Conservation (phyloP, 2,888 invertebrate genomes). For the Cyrtodaria siliqua region DNA sequence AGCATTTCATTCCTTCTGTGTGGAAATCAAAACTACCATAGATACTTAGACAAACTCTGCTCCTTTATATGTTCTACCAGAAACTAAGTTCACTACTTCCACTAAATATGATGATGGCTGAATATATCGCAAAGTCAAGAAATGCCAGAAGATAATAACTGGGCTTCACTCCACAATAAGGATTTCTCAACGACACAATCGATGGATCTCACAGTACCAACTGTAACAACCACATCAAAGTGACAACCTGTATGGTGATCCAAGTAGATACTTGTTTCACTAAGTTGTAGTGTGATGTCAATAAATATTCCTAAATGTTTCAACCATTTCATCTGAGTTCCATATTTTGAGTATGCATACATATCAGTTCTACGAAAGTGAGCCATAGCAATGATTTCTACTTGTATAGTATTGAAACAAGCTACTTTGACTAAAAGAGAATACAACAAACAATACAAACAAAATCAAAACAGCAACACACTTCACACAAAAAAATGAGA, state of each 20-base stretch:
- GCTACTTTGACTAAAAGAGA: constrained; percentile 2
- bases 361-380: background rate
- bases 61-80: constrained; percentile 18
- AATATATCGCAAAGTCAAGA: constrained; percentile 15
- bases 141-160: constrained; percentile 10
- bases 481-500: constrained; percentile 12
- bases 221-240: constrained; percentile 30
- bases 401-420: constrained; percentile 9
- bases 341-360: no score
- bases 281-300: constrained; percentile 1
- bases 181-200: no score
- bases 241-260: constrained; percentile 52
- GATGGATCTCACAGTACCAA: constrained; percentile 19
- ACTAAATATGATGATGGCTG: background rate
- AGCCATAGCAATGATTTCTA: constrained; percentile 27
- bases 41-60: constrained; percentile 11
- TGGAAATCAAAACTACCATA: constrained; percentile 19
- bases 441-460: constrained; percentile 8
- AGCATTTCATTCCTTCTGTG: constrained; percentile 22
- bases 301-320: constrained; percentile 23
- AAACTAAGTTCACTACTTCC: constrained; percentile 18
- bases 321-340: no score
- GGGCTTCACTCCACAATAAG: constrained; percentile 31
- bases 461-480: constrained; percentile 3
- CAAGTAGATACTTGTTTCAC: constrained; percentile 33